These are phyloP conservation scores for Lasioglossum marginatum DNA, from an alignment of 2,888 invertebrate genomes.

Conservation along the genomic window DNA sequence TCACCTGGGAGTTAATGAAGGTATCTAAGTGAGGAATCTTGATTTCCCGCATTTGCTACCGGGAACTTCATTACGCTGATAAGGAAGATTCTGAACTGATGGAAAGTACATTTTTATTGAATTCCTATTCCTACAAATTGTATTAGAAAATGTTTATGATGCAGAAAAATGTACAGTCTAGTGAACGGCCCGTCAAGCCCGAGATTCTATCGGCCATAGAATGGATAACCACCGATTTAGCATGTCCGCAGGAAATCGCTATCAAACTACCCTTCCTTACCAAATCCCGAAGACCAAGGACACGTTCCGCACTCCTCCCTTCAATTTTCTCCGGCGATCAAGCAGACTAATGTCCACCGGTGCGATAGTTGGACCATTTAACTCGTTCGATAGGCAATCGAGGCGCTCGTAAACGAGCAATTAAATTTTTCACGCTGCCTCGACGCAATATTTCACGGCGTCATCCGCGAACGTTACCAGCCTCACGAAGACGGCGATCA, in stretches of 20 bases:
- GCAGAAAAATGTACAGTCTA: background rate
- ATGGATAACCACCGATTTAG: background rate
- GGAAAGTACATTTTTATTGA: no score
- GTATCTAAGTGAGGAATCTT: background rate
- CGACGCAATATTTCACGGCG: slow-evolving; percentile 28
- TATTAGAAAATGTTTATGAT: no score
- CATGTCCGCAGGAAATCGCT: background rate
- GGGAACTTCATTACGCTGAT: background rate
- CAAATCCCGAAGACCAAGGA: background rate
- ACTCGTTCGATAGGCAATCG: background rate
- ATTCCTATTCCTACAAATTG: no score
- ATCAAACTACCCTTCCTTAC: background rate
- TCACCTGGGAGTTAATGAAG: background rate
- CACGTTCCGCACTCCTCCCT: background rate
- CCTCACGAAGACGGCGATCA: background rate
- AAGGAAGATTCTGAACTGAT: background rate
- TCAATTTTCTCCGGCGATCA: slow-evolving; percentile 23
- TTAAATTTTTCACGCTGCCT: slow-evolving; percentile 21
- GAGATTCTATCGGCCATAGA: background rate
- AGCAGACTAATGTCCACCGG: background rate
- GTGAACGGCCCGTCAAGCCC: background rate
- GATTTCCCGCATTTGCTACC: no score
- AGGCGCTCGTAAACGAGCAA: background rate
- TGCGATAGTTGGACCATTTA: slow-evolving; percentile 9
- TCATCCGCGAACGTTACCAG: background rate